phyloP scores from a whole-genome alignment of 2,113 vertebrate species.

The Pseudonaja textilis region DNA sequence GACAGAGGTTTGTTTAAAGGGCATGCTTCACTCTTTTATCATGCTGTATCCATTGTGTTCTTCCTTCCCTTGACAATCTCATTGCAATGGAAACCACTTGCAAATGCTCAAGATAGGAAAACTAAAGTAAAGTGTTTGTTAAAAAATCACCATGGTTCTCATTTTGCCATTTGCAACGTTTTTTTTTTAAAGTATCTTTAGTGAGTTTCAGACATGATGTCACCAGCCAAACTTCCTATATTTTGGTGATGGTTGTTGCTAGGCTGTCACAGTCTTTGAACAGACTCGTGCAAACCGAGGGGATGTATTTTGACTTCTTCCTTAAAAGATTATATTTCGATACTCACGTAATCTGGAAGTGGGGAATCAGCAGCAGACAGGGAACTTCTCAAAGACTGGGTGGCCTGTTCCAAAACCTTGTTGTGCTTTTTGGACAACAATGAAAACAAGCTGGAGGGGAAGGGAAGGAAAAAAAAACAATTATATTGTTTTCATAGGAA shows the following conservation, averaged over 20 bases:
- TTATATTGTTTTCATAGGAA: neutral
- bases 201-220: slow-evolving; percentile 53
- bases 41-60: neutral
- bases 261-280: slow-evolving; percentile 20
- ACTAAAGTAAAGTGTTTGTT: slow-evolving; percentile 13
- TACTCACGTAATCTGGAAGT: slow-evolving; percentile 96
- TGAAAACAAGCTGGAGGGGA: slow-evolving; percentile 86
- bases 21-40: too few relatives aligned
- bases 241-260: slow-evolving; percentile 43
- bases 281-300: slow-evolving; percentile 40
- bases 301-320: slow-evolving; percentile 31
- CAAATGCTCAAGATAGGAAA: slow-evolving; percentile 4
- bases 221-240: slow-evolving; percentile 56
- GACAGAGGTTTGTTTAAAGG: neutral
- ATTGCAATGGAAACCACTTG: neutral
- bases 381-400: slow-evolving; percentile 87
- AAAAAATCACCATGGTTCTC: slow-evolving; percentile 42
- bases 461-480: slow-evolving; percentile 16
- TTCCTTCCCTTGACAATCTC: neutral
- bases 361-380: slow-evolving; percentile 76
- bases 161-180: slow-evolving; percentile 43
- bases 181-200: neutral
- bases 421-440: slow-evolving; percentile 98
- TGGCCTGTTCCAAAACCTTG: slow-evolving; percentile 98
- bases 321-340: slow-evolving; percentile 4